A percentile compares a stretch with the other conserved stretches of the same genome.
phyloP scores from a whole-genome alignment of 30 jellyfish, hydroid and myxozoan species.

The Pelagia noctiluca region DNA sequence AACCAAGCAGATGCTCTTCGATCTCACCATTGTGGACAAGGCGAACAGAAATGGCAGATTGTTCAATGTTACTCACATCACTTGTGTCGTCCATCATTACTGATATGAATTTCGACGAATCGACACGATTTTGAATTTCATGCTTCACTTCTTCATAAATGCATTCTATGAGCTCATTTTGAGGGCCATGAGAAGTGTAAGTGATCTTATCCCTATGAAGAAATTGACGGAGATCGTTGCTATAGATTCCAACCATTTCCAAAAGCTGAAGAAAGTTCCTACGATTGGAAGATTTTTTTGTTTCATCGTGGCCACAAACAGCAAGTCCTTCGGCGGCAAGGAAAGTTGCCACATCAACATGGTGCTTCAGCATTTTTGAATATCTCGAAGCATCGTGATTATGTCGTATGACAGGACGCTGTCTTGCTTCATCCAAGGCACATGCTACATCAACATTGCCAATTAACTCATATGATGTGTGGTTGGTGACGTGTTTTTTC shows the following conservation, averaged over 20 bases:
- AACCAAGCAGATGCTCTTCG: too few relatives aligned
- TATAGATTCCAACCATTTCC: conserved; percentile 15
- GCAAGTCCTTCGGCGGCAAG: conserved; percentile 52
- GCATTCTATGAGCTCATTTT: too few relatives aligned
- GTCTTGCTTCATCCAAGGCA: conserved; percentile 29
- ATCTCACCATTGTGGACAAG: too few relatives aligned
- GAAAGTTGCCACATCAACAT: conserved; percentile 26
- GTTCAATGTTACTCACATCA: too few relatives aligned
- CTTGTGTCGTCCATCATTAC: too few relatives aligned
- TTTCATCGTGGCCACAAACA: conserved; percentile 50
- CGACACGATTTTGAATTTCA: too few relatives aligned
- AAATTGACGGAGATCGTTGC: conserved; percentile 30
- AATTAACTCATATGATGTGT: too few relatives aligned
- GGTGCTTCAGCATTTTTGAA: conserved; percentile 24
- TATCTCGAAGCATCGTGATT: conserved; percentile 46
- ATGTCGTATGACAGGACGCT: conserved; percentile 30
- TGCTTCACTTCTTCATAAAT: too few relatives aligned
- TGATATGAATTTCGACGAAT: too few relatives aligned
- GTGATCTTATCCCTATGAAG: background rate
- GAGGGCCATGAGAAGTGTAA: conserved; percentile 13
- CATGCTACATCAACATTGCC: too few relatives aligned
- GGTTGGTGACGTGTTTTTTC: conserved; percentile 16
- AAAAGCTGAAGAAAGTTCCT: conserved; percentile 34
- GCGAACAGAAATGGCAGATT: too few relatives aligned
- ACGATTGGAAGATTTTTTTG: conserved; percentile 21